Evolutionary conservation across 2,797 vertebrate species (phyloP).

Genomic region (Mormyrus hasselquistii): DNA sequence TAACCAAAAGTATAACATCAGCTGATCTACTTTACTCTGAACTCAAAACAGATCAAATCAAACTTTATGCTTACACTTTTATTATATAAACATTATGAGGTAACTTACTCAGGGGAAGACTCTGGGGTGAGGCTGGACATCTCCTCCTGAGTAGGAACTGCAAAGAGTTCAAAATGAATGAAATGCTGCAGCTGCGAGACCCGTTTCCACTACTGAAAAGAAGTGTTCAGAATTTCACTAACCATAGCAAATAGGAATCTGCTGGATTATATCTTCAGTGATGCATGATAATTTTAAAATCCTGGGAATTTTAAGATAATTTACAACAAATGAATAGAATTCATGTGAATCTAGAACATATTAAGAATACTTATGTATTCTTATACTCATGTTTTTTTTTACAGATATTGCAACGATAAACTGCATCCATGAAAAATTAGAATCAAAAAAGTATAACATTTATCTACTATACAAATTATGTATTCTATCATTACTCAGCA

Average conservation of each 20-base stretch:
- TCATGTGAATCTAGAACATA: not conserved
- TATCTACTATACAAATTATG: not conserved
- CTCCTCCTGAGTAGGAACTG: conserved; percentile 95
- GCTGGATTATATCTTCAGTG: not conserved
- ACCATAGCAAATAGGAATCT: not conserved
- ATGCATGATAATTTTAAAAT: not conserved
- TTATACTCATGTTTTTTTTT: not conserved
- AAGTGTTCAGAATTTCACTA: not conserved
- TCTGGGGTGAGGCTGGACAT: conserved; percentile 98
- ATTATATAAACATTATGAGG: not conserved
- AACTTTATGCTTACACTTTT: not conserved
- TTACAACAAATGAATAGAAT: not conserved
- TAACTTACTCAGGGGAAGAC: conserved; percentile 96
- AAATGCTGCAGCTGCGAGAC: not conserved
- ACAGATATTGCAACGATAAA: not conserved
- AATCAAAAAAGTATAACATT: not conserved
- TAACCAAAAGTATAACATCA: not conserved
- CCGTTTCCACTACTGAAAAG: not conserved
- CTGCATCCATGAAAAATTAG: not conserved
- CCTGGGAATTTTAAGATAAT: not conserved
- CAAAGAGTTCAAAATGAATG: conserved; percentile 29
- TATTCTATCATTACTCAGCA: not conserved
- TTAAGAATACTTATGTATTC: not conserved
- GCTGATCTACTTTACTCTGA: not conserved
- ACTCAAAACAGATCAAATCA: not conserved